phyloP scores from a whole-genome alignment of 2,888 invertebrate genomes.

The Oscheius onirici region DNA sequence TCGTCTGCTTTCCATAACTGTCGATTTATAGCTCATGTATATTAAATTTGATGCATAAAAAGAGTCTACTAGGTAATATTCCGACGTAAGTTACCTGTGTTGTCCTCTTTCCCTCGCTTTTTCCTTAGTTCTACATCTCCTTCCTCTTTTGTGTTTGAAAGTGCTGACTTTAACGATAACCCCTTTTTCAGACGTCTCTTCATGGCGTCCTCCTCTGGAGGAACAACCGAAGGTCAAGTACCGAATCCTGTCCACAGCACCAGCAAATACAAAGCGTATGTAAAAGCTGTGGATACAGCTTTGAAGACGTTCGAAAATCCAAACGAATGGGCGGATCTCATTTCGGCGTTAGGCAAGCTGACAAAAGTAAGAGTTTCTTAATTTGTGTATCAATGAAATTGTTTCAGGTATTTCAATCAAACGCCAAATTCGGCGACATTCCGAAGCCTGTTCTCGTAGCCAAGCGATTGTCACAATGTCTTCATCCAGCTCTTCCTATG shows the following conservation, averaged over 20 bases:
- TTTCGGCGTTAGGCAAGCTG: slow-evolving; percentile 86
- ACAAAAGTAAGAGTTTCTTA: slow-evolving; percentile 80
- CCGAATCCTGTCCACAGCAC: slow-evolving; percentile 18
- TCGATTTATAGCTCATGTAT: background rate
- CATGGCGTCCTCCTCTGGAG: slow-evolving; percentile 36
- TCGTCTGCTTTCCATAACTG: background rate
- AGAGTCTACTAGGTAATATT: background rate
- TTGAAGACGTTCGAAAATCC: slow-evolving; percentile 89
- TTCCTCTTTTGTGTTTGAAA: background rate
- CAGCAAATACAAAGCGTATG: slow-evolving; percentile 74
- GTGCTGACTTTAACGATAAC: background rate
- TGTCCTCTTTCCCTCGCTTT: background rate
- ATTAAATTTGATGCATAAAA: background rate
- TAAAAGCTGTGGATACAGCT: slow-evolving; percentile 85
- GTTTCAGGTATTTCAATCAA: slow-evolving; percentile 80
- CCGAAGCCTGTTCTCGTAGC: slow-evolving; percentile 87
- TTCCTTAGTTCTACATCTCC: background rate
- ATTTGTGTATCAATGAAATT: background rate
- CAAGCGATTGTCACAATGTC: slow-evolving; percentile 89
- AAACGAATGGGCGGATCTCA: slow-evolving; percentile 94
- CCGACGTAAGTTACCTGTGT: background rate
- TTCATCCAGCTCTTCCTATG: slow-evolving; percentile 89
- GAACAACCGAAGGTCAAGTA: slow-evolving; percentile 7
- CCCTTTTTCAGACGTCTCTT: slow-evolving; percentile 23
- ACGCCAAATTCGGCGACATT: slow-evolving; percentile 85